These are phyloP conservation scores for Synanthedon myopaeformis DNA, from an alignment of 2,888 invertebrate species.

Conservation along the genomic window DNA sequence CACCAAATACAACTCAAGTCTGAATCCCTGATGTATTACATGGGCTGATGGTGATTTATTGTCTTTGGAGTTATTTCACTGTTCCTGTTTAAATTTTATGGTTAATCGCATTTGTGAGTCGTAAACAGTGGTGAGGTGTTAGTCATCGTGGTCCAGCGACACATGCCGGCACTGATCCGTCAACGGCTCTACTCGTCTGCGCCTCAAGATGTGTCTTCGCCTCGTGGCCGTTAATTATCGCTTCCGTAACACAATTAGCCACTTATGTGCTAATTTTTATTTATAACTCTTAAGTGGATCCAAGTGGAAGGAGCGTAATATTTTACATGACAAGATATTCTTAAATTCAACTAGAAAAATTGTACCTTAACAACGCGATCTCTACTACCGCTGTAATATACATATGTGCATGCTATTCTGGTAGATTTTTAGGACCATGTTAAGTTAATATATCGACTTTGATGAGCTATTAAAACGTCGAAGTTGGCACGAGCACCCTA, in stretches of 20 bases:
- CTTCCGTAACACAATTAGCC: constrained; percentile 21
- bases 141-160: constrained; percentile 26
- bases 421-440: constrained; percentile 29
- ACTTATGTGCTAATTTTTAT: constrained; percentile 13
- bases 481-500: constrained; percentile 36
- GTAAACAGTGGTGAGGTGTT: constrained; percentile 30
- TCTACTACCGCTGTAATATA: constrained; percentile 28
- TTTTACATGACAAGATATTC: background rate
- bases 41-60: background rate
- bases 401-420: constrained; percentile 37
- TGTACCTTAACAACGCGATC: constrained; percentile 13
- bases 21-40: background rate
- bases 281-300: constrained; percentile 6
- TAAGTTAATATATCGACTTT: constrained; percentile 30
- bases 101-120: constrained; percentile 36
- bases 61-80: constrained; percentile 13
- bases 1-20: background rate
- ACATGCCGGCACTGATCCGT: constrained; percentile 31
- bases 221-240: constrained; percentile 47
- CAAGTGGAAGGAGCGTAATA: background rate
- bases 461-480: constrained; percentile 46
- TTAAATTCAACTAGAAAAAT: background rate
- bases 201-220: constrained; percentile 34
- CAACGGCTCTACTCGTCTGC: constrained; percentile 26
- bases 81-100: constrained; percentile 37